Percentiles rank a stretch among this genome's conserved stretches.
Conservation (phyloP, 2,888 invertebrate genomes). For the Metallyticus violacea region DNA sequence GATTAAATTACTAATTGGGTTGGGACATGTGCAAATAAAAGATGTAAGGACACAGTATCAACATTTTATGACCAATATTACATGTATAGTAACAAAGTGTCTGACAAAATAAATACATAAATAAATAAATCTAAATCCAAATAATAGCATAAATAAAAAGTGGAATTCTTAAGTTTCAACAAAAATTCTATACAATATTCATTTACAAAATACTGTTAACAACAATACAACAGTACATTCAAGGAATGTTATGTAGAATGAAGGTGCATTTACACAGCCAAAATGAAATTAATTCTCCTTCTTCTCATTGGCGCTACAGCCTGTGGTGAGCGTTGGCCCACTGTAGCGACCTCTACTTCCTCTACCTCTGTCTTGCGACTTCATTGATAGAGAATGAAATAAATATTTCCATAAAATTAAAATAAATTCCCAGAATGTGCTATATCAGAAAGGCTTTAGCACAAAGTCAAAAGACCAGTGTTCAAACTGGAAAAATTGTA, state of each 20-base stretch:
- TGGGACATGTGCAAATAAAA: background rate
- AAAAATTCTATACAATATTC: background rate
- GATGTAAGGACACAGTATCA: slow-evolving; percentile 1
- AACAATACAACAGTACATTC: background rate
- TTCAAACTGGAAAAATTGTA: background rate
- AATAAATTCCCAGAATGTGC: background rate
- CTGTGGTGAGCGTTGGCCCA: too few relatives aligned
- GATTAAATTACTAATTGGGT: background rate
- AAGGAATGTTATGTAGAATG: background rate
- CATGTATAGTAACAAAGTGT: background rate
- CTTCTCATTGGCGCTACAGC: too few relatives aligned
- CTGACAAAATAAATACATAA: background rate
- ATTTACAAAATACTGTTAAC: slow-evolving; percentile 1
- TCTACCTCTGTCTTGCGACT: too few relatives aligned
- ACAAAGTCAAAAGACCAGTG: background rate
- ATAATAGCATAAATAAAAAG: background rate
- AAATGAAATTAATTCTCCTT: too few relatives aligned
- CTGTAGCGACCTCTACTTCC: too few relatives aligned
- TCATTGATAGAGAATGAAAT: too few relatives aligned
- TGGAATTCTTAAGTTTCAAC: background rate
- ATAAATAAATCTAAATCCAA: background rate
- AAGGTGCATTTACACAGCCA: background rate
- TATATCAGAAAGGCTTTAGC: background rate
- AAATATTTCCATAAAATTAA: background rate
- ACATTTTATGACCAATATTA: slow-evolving; percentile 8